phyloP scores from a whole-genome alignment of 2,113 vertebrate species.

The Myotis brandtii region DNA sequence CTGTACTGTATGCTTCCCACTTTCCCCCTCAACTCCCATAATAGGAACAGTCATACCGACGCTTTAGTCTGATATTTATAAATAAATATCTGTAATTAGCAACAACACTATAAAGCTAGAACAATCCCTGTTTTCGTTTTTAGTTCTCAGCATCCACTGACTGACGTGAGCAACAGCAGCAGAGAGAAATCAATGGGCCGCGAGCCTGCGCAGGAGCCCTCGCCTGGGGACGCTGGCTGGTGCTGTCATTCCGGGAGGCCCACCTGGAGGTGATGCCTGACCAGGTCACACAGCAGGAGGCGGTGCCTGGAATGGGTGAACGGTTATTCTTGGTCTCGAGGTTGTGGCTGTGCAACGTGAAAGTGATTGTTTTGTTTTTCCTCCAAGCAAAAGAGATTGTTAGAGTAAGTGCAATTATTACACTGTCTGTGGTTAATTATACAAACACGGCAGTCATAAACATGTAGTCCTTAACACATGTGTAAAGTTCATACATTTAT shows the following conservation, averaged over 20 bases:
- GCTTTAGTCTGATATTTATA: not conserved
- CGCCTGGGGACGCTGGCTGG: slow-evolving; percentile 41
- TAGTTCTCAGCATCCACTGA: not conserved
- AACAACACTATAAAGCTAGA: not conserved
- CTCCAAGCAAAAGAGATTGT: slow-evolving; percentile 51
- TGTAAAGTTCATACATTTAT: not conserved
- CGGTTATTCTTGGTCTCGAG: slow-evolving; percentile 62
- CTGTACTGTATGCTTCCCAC: not conserved
- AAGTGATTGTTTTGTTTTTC: slow-evolving; percentile 56
- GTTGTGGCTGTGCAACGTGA: slow-evolving; percentile 53
- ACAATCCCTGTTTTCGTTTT: not conserved
- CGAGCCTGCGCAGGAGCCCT: not conserved
- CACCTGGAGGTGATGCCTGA: slow-evolving; percentile 63
- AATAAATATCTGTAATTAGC: not conserved
- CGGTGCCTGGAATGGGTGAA: slow-evolving; percentile 51
- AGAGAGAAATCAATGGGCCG: slow-evolving; percentile 64
- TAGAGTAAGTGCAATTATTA: slow-evolving; percentile 58
- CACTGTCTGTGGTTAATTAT: slow-evolving; percentile 74
- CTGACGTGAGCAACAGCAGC: slow-evolving; percentile 53
- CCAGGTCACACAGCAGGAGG: slow-evolving; percentile 65
- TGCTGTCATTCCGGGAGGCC: not conserved
- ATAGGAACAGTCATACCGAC: not conserved
- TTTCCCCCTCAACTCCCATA: not conserved
- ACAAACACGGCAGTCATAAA: slow-evolving; percentile 3
- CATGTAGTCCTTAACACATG: no score